phyloP scores from a whole-genome alignment of 2,797 vertebrate genomes.

The Thripadectes ignobilis region DNA sequence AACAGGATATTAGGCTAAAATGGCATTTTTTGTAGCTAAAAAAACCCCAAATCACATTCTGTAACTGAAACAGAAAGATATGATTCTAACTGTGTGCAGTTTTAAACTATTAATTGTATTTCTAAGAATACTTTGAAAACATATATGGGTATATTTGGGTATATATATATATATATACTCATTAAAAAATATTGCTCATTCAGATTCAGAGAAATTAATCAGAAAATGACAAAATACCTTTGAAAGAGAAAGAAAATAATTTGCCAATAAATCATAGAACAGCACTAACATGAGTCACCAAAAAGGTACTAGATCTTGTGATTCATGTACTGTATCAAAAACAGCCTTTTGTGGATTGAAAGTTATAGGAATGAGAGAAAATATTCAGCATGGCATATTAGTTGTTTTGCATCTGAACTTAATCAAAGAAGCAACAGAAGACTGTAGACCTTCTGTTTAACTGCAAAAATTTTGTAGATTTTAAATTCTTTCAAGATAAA shows the following conservation, averaged over 20 bases:
- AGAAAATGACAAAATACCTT: conserved; percentile 60
- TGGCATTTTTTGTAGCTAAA: not conserved
- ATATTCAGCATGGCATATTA: conserved; percentile 65
- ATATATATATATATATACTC: not conserved
- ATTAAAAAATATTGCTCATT: conserved; percentile 69
- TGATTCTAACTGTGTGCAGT: not conserved
- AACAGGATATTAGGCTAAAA: not conserved
- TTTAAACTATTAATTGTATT: conserved; percentile 65
- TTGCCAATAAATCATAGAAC: conserved; percentile 69
- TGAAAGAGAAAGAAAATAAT: conserved; percentile 70
- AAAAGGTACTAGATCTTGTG: conserved; percentile 61
- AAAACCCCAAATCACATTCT: not conserved
- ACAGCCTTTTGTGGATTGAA: conserved; percentile 63
- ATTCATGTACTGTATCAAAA: conserved; percentile 71
- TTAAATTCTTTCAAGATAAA: conserved; percentile 50
- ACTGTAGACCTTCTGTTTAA: conserved; percentile 48
- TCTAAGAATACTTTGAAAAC: conserved; percentile 32
- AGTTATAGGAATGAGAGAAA: conserved; percentile 71
- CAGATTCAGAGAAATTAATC: conserved; percentile 66
- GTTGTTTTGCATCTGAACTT: conserved; percentile 72
- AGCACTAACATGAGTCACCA: conserved; percentile 65
- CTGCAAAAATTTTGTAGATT: conserved; percentile 36
- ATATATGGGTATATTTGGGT: conserved; percentile 10
- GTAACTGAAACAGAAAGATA: not conserved
- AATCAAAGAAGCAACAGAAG: conserved; percentile 70